Base-by-base conservation (phyloP, 2,113 vertebrate genomes). In the Eptatretus burgeri region DNA sequence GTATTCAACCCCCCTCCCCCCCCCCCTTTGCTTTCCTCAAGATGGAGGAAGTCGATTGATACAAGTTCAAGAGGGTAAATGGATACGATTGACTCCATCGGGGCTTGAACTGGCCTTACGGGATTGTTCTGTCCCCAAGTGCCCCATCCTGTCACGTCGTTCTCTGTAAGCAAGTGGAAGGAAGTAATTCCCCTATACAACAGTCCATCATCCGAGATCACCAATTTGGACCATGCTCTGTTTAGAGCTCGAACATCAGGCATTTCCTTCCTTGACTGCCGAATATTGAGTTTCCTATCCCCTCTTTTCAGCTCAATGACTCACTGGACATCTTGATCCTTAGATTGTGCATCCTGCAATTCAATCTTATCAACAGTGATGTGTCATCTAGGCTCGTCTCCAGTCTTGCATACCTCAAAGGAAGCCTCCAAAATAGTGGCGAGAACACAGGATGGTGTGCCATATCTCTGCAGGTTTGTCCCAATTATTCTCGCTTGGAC, bases 1-100 rank as follows among this genome's bases (percentile, higher is more conserved):
- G n/a, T n/a, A n/a, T n/a, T n/a, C n/a, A n/a, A n/a, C n/a, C n/a
- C n/a, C n/a, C n/a, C n/a, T n/a, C n/a, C n/a, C n/a, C n/a, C n/a
- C 27, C 68, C 13, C 66, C 66, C 18, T 69, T 66, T 51, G 66
- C 67, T 7, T 66, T 41, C 56, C 13, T 69, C 68, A 2, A 67
- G 20, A 51, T 69, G 62, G 13, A 69, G 20, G 51, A 68, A 68
- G 16, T 67, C 68, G 10, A 51, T 17, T 11, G 66, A 64, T 18
- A 67, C 66, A 17, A 65, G 13, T 16, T 68, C 51, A 52, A 67
- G 67, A 41, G 66, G 64, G 14, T 18, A 18, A 5, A 7, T 56
- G 14, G 53, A 56, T 56, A 18, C 2, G 18, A 56, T 56, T 14
- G 14, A 41, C 51, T 12, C 10, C 14, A 65, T 12, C 11, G 66